phyloP scores from a whole-genome alignment of 2,113 vertebrate species.

The Protobothrops mucrosquamatus region DNA sequence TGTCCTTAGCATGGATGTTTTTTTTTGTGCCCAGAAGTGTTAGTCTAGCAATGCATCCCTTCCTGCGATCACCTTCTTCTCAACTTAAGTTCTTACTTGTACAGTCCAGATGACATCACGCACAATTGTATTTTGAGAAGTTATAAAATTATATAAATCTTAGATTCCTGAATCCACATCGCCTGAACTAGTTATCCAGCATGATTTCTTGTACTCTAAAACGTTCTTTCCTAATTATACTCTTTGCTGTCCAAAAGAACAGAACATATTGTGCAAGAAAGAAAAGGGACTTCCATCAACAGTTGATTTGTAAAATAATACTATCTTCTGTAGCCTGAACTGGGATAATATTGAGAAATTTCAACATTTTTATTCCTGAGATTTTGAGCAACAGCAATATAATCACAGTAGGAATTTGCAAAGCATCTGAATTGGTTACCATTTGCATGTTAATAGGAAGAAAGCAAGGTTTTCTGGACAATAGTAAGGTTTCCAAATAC shows the following conservation, averaged over 20 bases:
- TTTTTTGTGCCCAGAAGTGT: neutral
- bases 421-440: neutral
- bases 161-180: neutral
- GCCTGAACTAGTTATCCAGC: neutral
- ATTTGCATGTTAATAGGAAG: neutral
- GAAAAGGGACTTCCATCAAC: neutral
- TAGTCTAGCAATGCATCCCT: neutral
- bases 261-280: conserved; percentile 13
- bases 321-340: neutral
- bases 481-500: neutral
- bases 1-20: neutral
- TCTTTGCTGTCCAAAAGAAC: neutral
- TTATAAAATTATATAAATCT: neutral
- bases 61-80: neutral
- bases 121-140: neutral
- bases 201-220: neutral
- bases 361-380: neutral
- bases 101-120: neutral
- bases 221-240: neutral
- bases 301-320: neutral
- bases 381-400: neutral
- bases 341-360: neutral
- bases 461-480: neutral
- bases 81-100: neutral
- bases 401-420: neutral